A percentile compares a stretch with the other conserved stretches of the same genome.
Evolutionary conservation across 2,888 invertebrate species (phyloP).

Genomic region (Epinotia nisella): DNA sequence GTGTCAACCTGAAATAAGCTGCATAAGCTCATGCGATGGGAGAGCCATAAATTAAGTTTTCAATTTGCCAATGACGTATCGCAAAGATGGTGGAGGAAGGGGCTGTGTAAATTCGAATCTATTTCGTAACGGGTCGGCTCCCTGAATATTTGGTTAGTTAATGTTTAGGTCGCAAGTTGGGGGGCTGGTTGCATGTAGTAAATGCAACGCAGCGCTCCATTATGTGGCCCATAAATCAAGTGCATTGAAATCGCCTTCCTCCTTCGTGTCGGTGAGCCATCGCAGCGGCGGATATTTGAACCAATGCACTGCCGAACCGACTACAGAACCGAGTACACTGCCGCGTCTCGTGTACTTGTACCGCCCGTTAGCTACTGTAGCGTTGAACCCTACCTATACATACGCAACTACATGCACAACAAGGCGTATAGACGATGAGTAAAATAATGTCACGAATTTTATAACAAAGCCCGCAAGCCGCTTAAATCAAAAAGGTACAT

Average conservation of each 20-base stretch:
- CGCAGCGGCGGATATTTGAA: slow-evolving; percentile 76
- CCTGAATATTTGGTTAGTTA: slow-evolving; percentile 59
- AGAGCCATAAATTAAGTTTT: slow-evolving; percentile 74
- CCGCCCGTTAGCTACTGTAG: slow-evolving; percentile 12
- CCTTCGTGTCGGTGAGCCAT: slow-evolving; percentile 78
- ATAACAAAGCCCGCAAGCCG: slow-evolving; percentile 2
- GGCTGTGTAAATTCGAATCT: slow-evolving; percentile 31
- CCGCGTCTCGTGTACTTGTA: slow-evolving; percentile 14
- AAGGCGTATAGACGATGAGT: neutral
- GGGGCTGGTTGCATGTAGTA: slow-evolving; percentile 70
- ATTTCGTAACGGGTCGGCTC: slow-evolving; percentile 45
- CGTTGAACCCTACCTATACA: neutral
- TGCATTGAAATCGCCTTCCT: slow-evolving; percentile 82
- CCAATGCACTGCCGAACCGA: slow-evolving; percentile 61
- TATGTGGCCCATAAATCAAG: slow-evolving; percentile 79
- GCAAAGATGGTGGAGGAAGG: slow-evolving; percentile 59
- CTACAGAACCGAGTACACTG: slow-evolving; percentile 40
- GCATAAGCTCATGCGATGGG: slow-evolving; percentile 67
- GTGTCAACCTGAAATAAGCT: slow-evolving; percentile 66
- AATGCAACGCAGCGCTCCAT: slow-evolving; percentile 76
- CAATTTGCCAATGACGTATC: slow-evolving; percentile 76
- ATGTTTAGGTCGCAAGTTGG: slow-evolving; percentile 58
- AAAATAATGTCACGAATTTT: neutral
- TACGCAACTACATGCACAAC: neutral
- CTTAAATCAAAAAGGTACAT: neutral